Conservation (phyloP, 2,113 vertebrate species). For the Paralichthys olivaceus region DNA sequence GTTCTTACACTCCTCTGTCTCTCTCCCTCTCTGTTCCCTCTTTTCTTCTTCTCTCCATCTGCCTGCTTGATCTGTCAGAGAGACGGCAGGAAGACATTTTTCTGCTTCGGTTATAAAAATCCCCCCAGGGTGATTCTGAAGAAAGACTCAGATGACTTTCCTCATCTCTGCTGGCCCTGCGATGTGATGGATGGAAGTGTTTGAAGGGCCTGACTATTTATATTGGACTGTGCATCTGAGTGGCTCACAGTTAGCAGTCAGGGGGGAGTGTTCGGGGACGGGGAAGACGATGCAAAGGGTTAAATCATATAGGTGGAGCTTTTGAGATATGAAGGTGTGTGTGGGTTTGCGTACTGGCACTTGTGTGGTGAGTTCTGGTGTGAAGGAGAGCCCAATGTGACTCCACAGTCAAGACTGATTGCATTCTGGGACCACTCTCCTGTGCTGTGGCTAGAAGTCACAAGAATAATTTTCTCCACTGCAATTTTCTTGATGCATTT, state of each 20-base stretch:
- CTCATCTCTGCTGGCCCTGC: conserved; percentile 43
- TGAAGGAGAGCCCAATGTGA: conserved; percentile 49
- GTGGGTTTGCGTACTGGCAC: background rate
- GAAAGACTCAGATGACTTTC: conserved; percentile 54
- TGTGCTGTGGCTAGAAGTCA: conserved; percentile 2
- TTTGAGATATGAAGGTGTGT: conserved; percentile 1
- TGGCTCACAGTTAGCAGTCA: conserved; percentile 36
- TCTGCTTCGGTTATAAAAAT: conserved; percentile 50
- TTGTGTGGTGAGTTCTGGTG: conserved; percentile 24
- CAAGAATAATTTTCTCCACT: background rate
- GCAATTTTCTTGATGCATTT: background rate
- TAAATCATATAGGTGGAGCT: conserved; percentile 13
- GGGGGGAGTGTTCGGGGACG: conserved; percentile 17
- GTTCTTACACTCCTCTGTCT: conserved; percentile 28
- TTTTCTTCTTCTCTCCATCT: conserved; percentile 49
- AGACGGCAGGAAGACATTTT: conserved; percentile 36
- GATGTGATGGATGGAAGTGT: conserved; percentile 62
- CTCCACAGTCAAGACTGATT: conserved; percentile 27
- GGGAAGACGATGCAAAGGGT: conserved; percentile 1
- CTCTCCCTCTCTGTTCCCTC: conserved; percentile 9
- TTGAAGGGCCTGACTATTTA: conserved; percentile 44
- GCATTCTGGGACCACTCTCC: conserved; percentile 16
- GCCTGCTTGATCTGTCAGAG: conserved; percentile 57
- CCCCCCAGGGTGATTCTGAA: conserved; percentile 59
- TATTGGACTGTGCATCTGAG: conserved; percentile 40